Evolutionary conservation across 2,888 invertebrate species (phyloP).

Genomic region (Teleogryllus oceanicus): DNA sequence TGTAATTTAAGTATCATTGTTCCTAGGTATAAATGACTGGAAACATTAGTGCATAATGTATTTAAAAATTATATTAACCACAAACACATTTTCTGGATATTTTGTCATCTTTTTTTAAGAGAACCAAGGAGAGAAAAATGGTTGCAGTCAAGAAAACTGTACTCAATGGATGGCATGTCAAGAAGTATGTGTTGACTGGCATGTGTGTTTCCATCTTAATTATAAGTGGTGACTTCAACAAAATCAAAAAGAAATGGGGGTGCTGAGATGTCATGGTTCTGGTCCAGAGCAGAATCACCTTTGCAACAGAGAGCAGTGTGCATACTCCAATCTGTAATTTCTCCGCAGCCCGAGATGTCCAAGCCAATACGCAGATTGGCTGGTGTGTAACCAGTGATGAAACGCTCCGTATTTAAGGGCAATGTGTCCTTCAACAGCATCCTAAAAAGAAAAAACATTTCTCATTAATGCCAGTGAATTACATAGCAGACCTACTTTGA

Average conservation of each 20-base stretch:
- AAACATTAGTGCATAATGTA: too few species aligned
- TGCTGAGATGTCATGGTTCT: conserved; percentile 38
- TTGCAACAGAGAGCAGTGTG: conserved; percentile 11
- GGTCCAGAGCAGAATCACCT: not conserved
- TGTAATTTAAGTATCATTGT: too few species aligned
- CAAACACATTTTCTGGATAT: not conserved
- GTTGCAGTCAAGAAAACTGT: not conserved
- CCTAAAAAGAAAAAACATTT: conserved; percentile 47
- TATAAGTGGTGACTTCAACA: conserved; percentile 47
- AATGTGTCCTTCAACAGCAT: conserved; percentile 57
- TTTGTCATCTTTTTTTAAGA: not conserved
- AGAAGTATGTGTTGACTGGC: not conserved
- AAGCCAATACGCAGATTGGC: conserved; percentile 48
- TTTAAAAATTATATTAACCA: too few species aligned
- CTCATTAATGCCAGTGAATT: too few species aligned
- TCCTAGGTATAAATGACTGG: too few species aligned
- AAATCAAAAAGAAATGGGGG: conserved; percentile 47
- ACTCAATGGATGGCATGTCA: not conserved
- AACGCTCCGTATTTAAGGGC: conserved; percentile 58
- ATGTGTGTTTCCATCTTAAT: conserved; percentile 41
- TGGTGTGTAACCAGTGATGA: conserved; percentile 51
- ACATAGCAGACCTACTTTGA: too few species aligned
- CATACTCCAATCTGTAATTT: conserved; percentile 31
- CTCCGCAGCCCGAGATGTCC: conserved; percentile 45
- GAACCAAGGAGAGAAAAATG: not conserved